Conservation (phyloP, 2,797 vertebrate genomes). For the Eurystomus glaucurus region DNA sequence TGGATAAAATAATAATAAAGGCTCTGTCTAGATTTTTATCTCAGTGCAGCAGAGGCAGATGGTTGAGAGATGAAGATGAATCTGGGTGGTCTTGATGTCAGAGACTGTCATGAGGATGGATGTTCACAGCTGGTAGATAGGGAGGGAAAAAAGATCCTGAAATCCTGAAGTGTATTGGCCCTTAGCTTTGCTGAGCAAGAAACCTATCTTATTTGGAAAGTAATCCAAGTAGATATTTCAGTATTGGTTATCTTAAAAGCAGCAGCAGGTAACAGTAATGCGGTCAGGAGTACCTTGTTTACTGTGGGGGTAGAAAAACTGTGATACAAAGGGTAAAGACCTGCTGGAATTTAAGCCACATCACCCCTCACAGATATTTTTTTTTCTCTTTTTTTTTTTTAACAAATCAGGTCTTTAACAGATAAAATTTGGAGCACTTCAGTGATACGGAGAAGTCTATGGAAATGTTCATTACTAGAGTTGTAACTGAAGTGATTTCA, state of each 20-base stretch:
- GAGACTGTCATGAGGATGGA: constrained; percentile 2
- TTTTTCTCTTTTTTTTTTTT: background rate
- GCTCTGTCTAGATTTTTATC: constrained; percentile 79
- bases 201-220: background rate
- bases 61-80: constrained; percentile 9
- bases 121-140: constrained; percentile 33
- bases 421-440: background rate
- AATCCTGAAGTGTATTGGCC: background rate
- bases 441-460: background rate
- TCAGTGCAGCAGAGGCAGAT: constrained; percentile 11
- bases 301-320: background rate
- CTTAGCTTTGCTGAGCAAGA: background rate
- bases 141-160: background rate
- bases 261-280: background rate
- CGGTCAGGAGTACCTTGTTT: background rate
- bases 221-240: background rate
- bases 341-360: background rate
- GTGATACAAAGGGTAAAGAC: background rate
- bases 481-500: constrained; percentile 21
- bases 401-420: background rate
- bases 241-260: constrained; percentile 37
- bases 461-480: constrained; percentile 1
- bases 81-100: constrained; percentile 61
- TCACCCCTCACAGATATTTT: background rate
- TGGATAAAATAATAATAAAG: constrained; percentile 64